Percentiles rank a stretch among this genome's conserved stretches.
phyloP scores from a whole-genome alignment of 2,113 vertebrate species.

The Pica pica region DNA sequence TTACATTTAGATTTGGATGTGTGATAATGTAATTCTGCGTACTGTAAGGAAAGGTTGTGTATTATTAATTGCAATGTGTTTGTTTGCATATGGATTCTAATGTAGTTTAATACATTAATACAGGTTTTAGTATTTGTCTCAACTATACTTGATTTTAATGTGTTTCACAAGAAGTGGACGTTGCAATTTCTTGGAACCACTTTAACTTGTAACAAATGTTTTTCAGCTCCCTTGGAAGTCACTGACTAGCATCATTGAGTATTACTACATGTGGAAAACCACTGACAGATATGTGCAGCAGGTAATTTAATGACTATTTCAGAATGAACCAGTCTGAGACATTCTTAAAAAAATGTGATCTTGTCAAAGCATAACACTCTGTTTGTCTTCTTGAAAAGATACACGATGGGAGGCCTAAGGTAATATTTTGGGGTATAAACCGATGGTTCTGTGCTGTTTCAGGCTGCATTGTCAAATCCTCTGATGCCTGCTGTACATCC shows the following conservation, averaged over 20 bases:
- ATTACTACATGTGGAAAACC: conserved; percentile 99
- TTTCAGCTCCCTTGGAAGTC: conserved; percentile 97
- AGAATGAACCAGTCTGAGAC: not conserved
- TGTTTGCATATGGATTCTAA: not conserved
- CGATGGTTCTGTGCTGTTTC: not conserved
- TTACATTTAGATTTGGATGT: not conserved
- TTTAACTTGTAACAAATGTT: conserved; percentile 35
- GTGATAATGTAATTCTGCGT: not conserved
- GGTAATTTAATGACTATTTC: conserved; percentile 73
- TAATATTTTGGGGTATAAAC: not conserved
- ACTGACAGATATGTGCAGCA: conserved; percentile 99
- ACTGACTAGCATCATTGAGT: conserved; percentile 96
- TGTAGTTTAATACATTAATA: not conserved
- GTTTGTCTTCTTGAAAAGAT: not conserved
- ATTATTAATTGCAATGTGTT: not conserved
- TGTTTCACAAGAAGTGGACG: not conserved
- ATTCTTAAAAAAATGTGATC: not conserved
- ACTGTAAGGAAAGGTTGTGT: not conserved
- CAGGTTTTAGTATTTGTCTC: not conserved
- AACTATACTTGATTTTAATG: not conserved
- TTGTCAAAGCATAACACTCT: not conserved
- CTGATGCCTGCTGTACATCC: not conserved
- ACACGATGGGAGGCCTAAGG: not conserved
- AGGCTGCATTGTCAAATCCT: not conserved
- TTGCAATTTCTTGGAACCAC: not conserved